Conservation (phyloP, 2,113 vertebrate species). For the Stomatorhinus ivindoensis region DNA sequence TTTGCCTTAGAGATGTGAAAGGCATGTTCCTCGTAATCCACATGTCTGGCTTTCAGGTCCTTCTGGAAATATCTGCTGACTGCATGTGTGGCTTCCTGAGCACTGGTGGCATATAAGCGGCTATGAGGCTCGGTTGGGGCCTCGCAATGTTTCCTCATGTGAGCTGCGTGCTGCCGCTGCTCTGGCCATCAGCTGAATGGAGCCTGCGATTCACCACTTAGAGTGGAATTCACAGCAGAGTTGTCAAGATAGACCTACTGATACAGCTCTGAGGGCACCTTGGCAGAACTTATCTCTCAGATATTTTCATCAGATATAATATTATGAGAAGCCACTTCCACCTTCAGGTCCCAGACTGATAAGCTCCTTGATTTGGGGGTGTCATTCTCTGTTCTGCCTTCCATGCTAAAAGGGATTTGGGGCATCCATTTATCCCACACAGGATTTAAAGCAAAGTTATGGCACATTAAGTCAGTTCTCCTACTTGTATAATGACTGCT, state of each 20-base stretch:
- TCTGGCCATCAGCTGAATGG: background rate
- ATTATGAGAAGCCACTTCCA: conserved; percentile 14
- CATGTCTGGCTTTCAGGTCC: background rate
- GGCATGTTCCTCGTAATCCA: background rate
- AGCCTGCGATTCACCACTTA: conserved; percentile 15
- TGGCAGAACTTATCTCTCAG: conserved; percentile 19
- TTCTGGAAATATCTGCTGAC: background rate
- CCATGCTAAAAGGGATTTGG: background rate
- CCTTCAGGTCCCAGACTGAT: background rate
- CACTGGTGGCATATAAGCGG: background rate
- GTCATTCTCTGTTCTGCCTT: background rate
- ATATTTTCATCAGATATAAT: conserved; percentile 5
- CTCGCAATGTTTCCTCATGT: background rate
- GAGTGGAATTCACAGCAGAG: conserved; percentile 25
- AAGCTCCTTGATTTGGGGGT: background rate
- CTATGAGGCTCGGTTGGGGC: background rate
- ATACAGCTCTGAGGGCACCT: conserved; percentile 18
- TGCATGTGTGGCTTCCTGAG: background rate
- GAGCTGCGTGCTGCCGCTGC: background rate
- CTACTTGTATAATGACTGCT: background rate
- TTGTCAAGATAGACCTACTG: conserved; percentile 24
- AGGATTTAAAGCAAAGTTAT: background rate
- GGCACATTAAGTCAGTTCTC: background rate
- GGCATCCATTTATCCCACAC: background rate
- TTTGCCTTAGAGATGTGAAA: background rate